phyloP scores from a whole-genome alignment of 2,113 vertebrate genomes.

The Corythaixoides concolor region DNA sequence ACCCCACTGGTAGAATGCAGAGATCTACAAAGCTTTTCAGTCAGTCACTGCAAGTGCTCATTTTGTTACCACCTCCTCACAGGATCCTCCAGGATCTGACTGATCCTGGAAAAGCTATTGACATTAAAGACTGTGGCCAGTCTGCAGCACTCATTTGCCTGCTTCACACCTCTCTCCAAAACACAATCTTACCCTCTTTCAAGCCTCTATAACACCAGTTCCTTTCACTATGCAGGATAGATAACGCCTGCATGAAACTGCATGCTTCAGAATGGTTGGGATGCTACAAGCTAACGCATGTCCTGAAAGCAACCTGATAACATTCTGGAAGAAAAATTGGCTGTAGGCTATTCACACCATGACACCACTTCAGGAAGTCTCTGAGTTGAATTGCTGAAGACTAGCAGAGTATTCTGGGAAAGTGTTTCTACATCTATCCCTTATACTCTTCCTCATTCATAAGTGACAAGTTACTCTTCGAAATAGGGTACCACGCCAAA shows the following conservation, averaged over 20 bases:
- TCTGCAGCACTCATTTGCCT: background rate
- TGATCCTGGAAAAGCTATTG: background rate
- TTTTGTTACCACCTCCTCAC: background rate
- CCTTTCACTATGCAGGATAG: background rate
- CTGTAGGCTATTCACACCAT: background rate
- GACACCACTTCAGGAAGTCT: background rate
- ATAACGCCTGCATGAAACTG: background rate
- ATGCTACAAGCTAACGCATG: fast-evolving
- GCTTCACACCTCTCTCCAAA: background rate
- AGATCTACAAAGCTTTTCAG: background rate
- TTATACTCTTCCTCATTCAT: background rate
- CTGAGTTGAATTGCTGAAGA: background rate
- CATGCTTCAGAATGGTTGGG: background rate
- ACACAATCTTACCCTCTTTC: background rate
- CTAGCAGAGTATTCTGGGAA: background rate
- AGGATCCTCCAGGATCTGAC: background rate
- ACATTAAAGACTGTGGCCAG: background rate
- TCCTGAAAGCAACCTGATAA: background rate
- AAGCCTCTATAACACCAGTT: background rate
- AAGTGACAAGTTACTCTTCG: background rate
- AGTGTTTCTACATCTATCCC: background rate
- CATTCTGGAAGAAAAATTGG: background rate
- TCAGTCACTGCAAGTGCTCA: background rate
- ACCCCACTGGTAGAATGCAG: background rate
- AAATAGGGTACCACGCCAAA: background rate